Conservation (phyloP, 1,140 invertebrate species). For the Oncopodura yosiiana region DNA sequence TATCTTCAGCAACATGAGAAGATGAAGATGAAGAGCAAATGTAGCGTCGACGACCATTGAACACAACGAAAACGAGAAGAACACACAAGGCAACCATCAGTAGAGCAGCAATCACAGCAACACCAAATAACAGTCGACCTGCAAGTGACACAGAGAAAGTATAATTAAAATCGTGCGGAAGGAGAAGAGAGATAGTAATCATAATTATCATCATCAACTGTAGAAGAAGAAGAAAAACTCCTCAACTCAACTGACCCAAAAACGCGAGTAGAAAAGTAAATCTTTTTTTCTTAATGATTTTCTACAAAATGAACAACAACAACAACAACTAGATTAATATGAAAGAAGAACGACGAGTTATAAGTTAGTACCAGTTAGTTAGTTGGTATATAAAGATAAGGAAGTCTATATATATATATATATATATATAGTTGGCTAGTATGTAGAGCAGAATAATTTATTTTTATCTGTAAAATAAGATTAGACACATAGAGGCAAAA, state of each 20-base stretch:
- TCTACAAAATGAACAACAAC: no score
- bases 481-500: no score
- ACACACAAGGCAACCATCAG: constrained; percentile 50
- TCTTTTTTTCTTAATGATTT: background rate
- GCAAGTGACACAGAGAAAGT: constrained; percentile 33
- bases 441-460: no score
- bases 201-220: background rate
- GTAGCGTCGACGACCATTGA: constrained; percentile 16
- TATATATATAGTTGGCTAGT: no score
- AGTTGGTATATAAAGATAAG: no score
- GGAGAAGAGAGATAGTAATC: no score
- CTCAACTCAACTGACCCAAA: background rate
- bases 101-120: constrained; percentile 48
- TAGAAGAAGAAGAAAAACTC: background rate
- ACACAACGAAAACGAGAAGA: constrained; percentile 47
- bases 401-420: no score
- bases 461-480: no score
- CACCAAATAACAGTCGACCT: constrained; percentile 47
- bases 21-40: background rate
- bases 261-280: background rate
- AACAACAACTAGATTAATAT: no score
- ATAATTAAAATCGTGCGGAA: no score
- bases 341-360: no score
- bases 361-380: no score
- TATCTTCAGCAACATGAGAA: constrained; percentile 45